phyloP scores from a whole-genome alignment of 2,797 vertebrate species.

The Telmatherina bonti region DNA sequence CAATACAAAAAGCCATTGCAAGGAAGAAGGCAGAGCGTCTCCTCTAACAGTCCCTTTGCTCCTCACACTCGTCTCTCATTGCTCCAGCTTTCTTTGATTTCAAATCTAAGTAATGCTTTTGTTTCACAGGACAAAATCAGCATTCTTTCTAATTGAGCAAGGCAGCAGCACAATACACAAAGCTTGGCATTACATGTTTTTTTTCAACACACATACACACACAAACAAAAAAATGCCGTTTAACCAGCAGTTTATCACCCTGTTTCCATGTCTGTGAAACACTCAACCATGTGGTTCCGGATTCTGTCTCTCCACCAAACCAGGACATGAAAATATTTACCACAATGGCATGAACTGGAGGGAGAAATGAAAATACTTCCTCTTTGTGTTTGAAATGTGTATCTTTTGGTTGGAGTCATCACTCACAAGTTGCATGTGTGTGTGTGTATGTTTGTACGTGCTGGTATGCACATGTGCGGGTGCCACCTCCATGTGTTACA shows the following conservation, averaged over 20 bases:
- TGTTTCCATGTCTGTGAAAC: conserved; percentile 67
- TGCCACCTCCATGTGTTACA: conserved; percentile 46
- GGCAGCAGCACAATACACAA: conserved; percentile 64
- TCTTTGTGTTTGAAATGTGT: conserved; percentile 29
- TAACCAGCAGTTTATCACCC: conserved; percentile 49
- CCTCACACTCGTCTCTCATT: conserved; percentile 11
- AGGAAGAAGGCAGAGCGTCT: conserved; percentile 38
- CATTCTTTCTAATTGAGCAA: conserved; percentile 55
- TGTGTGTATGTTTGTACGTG: conserved; percentile 1
- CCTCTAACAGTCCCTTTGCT: conserved; percentile 14
- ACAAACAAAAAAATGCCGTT: conserved; percentile 52
- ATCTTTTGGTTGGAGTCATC: conserved; percentile 13
- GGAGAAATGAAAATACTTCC: conserved; percentile 45
- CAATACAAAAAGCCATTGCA: conserved; percentile 20
- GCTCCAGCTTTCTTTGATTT: conserved; percentile 54
- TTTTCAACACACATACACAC: conserved; percentile 44
- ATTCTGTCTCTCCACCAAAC: conserved; percentile 65
- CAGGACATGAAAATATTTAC: conserved; percentile 66
- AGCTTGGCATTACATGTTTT: conserved; percentile 47
- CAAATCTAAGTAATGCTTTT: conserved; percentile 48
- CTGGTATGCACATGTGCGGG: conserved; percentile 18
- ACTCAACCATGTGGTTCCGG: conserved; percentile 56
- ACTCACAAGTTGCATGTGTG: conserved; percentile 25
- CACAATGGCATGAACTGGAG: conserved; percentile 51
- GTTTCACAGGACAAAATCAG: conserved; percentile 60